Percentiles rank a stretch among this genome's conserved stretches.
Evolutionary conservation across 2,888 invertebrate species (phyloP).

Genomic region (Timema cristinae): DNA sequence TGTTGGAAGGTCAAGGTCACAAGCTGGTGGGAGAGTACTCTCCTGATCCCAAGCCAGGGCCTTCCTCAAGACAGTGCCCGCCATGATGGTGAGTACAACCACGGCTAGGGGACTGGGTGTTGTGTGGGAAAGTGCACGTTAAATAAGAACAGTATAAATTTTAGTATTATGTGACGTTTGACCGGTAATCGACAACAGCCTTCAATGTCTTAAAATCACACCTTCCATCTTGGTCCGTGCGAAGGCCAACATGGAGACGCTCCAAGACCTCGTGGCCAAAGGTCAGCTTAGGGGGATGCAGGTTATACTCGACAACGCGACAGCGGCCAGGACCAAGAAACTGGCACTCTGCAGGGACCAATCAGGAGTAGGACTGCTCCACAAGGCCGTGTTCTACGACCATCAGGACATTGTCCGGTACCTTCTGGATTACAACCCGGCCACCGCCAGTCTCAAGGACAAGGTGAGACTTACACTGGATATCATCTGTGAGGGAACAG

Average conservation of each 20-base stretch:
- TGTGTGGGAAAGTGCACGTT: too few species aligned
- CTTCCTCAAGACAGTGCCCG: slow-evolving; percentile 63
- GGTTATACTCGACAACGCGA: slow-evolving; percentile 34
- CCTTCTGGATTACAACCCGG: slow-evolving; percentile 64
- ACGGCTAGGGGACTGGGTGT: too few species aligned
- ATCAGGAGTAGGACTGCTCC: slow-evolving; percentile 67
- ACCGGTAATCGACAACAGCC: neutral
- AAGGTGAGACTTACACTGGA: slow-evolving; percentile 53
- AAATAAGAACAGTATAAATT: too few species aligned
- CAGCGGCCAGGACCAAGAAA: slow-evolving; percentile 46
- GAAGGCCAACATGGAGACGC: slow-evolving; percentile 66
- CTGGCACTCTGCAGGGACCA: slow-evolving; percentile 61
- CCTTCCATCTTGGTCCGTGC: slow-evolving; percentile 25
- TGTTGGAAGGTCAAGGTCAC: slow-evolving; percentile 64
- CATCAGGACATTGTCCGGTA: slow-evolving; percentile 67
- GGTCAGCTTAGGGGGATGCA: slow-evolving; percentile 58
- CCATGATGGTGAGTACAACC: slow-evolving; percentile 56
- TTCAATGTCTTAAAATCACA: too few species aligned
- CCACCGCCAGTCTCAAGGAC: slow-evolving; percentile 62
- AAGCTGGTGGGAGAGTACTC: slow-evolving; percentile 62
- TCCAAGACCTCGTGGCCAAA: slow-evolving; percentile 71
- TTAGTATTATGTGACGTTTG: neutral
- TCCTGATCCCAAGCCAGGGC: slow-evolving; percentile 56
- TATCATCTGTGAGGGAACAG: too few species aligned
- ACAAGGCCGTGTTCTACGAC: slow-evolving; percentile 76